Percentiles rank a stretch among this genome's conserved stretches.
Evolutionary conservation across 2,113 vertebrate genomes (phyloP).

Genomic region (Epinephelus moara): DNA sequence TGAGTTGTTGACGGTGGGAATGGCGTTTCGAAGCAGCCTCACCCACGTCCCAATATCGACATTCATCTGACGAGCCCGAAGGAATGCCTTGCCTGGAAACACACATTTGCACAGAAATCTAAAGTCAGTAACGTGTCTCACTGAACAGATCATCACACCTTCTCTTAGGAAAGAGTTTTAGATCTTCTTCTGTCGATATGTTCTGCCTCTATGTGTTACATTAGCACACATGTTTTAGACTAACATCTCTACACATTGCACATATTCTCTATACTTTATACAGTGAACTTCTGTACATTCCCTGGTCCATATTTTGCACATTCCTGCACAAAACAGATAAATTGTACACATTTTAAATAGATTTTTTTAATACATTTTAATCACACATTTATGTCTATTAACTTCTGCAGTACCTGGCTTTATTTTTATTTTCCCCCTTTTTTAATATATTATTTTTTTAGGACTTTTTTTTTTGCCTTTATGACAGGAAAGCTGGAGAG

Average conservation of each 20-base stretch:
- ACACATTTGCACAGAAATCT: not conserved
- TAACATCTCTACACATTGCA: not conserved
- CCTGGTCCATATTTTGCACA: too few relatives aligned
- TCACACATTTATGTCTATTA: too few relatives aligned
- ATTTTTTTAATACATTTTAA: too few relatives aligned
- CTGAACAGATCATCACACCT: not conserved
- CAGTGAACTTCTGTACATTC: too few relatives aligned
- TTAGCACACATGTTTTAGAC: not conserved
- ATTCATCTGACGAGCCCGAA: conserved; percentile 92
- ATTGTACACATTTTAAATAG: not conserved
- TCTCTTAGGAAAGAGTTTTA: too few relatives aligned
- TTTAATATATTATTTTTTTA: not conserved
- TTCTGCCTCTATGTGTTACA: not conserved
- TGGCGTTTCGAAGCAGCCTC: conserved; percentile 88
- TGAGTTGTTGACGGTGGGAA: conserved; percentile 86
- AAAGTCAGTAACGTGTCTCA: not conserved
- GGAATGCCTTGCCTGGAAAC: conserved; percentile 88
- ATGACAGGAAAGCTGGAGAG: too few relatives aligned
- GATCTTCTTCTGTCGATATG: not conserved
- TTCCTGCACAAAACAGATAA: too few relatives aligned
- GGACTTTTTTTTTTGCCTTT: not conserved
- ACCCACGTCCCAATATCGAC: conserved; percentile 93
- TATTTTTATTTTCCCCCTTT: too few relatives aligned
- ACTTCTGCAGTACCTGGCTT: too few relatives aligned
- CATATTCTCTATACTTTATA: not conserved